phyloP scores from a whole-genome alignment of 2,113 vertebrate species.

The Delphinus delphis region DNA sequence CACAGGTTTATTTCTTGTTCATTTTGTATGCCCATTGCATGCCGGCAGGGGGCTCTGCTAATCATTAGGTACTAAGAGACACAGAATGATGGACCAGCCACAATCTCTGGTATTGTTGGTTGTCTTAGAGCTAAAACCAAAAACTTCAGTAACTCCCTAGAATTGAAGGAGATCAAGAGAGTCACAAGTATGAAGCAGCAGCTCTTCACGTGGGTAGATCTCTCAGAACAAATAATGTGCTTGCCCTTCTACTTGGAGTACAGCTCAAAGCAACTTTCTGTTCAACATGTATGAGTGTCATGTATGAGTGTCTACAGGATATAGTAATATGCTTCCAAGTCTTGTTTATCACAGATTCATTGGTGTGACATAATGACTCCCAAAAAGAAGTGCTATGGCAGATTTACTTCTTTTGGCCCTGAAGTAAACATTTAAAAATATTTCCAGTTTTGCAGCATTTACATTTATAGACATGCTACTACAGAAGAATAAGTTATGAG shows the following conservation, averaged over 20 bases:
- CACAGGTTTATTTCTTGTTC: not conserved
- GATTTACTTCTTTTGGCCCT: constrained; percentile 40
- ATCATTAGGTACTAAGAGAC: not conserved
- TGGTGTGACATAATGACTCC: not conserved
- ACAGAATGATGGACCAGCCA: not conserved
- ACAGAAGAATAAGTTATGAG: not conserved
- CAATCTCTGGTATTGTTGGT: not conserved
- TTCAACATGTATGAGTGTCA: not conserved
- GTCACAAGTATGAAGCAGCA: not conserved
- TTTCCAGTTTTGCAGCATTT: not conserved
- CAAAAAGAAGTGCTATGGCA: constrained; percentile 20
- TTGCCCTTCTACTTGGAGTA: not conserved
- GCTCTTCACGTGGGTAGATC: not conserved
- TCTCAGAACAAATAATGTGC: not conserved
- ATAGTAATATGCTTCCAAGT: not conserved
- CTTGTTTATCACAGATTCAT: constrained; percentile 51
- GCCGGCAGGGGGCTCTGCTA: not conserved
- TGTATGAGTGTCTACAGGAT: not conserved
- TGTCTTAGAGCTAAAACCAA: not conserved
- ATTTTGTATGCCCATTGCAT: not conserved
- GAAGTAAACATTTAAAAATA: constrained; percentile 41
- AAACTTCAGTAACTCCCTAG: not conserved
- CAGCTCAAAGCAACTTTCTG: not conserved
- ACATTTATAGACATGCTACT: constrained; percentile 38
- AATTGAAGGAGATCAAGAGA: not conserved